phyloP scores from a whole-genome alignment of 2,113 vertebrate species.

The Oncorhynchus masou region DNA sequence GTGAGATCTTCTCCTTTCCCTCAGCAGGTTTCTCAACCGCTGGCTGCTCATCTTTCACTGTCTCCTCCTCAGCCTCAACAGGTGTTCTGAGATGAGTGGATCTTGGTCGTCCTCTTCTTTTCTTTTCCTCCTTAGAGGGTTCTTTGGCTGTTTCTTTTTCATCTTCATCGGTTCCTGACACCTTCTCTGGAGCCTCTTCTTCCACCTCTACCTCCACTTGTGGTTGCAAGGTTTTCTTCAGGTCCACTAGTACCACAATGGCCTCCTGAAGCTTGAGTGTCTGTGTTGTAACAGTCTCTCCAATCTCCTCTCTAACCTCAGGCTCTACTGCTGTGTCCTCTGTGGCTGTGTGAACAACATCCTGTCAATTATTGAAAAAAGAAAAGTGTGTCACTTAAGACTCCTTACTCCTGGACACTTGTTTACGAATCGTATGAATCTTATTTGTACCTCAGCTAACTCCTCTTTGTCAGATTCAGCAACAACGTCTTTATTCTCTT shows the following conservation, averaged over 20 bases:
- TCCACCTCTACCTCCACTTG: slow-evolving; percentile 14
- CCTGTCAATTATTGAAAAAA: slow-evolving; percentile 23
- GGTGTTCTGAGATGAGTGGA: not conserved
- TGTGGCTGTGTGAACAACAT: not conserved
- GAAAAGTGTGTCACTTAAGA: not conserved
- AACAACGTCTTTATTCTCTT: not conserved
- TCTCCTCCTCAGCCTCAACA: not conserved
- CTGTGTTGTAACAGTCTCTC: not conserved
- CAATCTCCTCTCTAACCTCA: not conserved
- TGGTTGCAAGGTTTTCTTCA: slow-evolving; percentile 13
- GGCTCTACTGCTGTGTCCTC: not conserved
- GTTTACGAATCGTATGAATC: not conserved
- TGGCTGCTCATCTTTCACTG: not conserved
- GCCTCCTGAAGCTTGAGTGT: slow-evolving; percentile 7
- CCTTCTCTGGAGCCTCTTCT: not conserved
- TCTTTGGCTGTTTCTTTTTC: not conserved
- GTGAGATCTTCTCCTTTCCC: not conserved
- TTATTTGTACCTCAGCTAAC: slow-evolving; percentile 24
- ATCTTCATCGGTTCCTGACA: slow-evolving; percentile 10
- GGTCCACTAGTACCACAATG: not conserved
- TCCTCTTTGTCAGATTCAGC: slow-evolving; percentile 1
- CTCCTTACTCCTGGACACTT: not conserved
- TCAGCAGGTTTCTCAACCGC: not conserved
- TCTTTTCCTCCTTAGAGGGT: not conserved
- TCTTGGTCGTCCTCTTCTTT: slow-evolving; percentile 7